A percentile compares a stretch with the other conserved stretches of the same genome.
Evolutionary conservation across 1,140 invertebrate genomes (phyloP).

Genomic region (Pseudachorutes palmiensis): DNA sequence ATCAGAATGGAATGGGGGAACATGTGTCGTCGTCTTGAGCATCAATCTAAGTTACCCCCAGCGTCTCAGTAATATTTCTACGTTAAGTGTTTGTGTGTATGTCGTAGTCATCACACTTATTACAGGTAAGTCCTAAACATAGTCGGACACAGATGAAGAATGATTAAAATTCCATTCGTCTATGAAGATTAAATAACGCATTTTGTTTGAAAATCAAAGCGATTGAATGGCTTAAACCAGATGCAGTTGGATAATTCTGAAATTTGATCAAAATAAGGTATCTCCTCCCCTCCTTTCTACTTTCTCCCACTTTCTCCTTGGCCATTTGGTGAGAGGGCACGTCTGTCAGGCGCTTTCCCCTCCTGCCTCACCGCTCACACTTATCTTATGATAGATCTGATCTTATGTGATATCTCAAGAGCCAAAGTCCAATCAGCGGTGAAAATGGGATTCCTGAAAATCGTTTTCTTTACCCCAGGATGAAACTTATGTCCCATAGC

Average conservation of each 20-base stretch:
- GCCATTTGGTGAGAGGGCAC: background rate
- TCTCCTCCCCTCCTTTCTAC: too few relatives aligned
- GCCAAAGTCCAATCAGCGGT: slow-evolving; percentile 32
- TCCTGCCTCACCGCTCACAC: background rate
- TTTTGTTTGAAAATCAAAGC: too few relatives aligned
- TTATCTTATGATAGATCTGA: slow-evolving; percentile 31
- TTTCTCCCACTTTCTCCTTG: too few relatives aligned
- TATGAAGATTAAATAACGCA: too few relatives aligned
- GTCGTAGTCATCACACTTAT: background rate
- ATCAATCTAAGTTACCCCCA: slow-evolving; percentile 28
- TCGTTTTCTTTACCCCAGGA: too few relatives aligned
- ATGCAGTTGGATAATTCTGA: too few relatives aligned
- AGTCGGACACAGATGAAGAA: too few relatives aligned
- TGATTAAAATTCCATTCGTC: too few relatives aligned
- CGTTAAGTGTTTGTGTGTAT: background rate
- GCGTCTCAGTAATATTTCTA: slow-evolving; percentile 19
- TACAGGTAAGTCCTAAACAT: too few relatives aligned
- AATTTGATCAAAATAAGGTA: too few relatives aligned
- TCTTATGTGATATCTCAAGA: slow-evolving; percentile 29
- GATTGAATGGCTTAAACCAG: too few relatives aligned
- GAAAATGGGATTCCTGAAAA: slow-evolving; percentile 29
- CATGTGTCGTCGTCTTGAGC: background rate
- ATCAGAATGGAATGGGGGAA: too few relatives aligned
- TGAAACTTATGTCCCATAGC: background rate
- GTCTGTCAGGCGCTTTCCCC: background rate